Base-by-base conservation (phyloP, 2,113 vertebrate species). In the Arvicanthis niloticus region DNA sequence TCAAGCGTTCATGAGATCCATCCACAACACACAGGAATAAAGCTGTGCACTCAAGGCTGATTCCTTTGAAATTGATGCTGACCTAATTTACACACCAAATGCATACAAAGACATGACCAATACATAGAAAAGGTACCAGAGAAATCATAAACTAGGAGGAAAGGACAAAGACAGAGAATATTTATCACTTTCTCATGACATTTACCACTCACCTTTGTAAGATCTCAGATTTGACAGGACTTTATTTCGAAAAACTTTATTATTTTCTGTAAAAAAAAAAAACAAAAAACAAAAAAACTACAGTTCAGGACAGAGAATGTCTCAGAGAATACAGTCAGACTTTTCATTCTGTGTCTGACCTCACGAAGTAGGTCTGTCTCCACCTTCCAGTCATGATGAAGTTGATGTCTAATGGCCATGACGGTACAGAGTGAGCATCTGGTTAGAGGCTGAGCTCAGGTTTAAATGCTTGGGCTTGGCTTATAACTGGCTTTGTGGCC, bases 201-300 rank as follows among this genome's bases (percentile, higher is more conserved):
- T 26, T 53, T 34, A 51, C 56, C 88, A 95, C 92, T n/a, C 10
- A 96, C 95, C 97, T 88, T 60, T 84, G 29, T 91, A 95, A 73
- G 86, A 72, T 86, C 89, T 95, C 95, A 97, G 76, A 88, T 31
- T 65, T 16, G 58, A 58, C 42, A 96, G 51, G 68, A 95, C 4
- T 95, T 89, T 92, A 77, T 91, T 96, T 62, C 16, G 89, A 88
- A 94, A 97, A 88, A 96, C 68, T 78, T 92, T 94, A 7, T 89
- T 70, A 40, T 97, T 45, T 60, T 56, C 97, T 97, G 92, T 78
- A 92, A 24, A 97, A 53, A 80, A 9, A 72, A 40, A n/a, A 34
- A 58, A 16, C 7, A 97, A 53, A 80, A 9, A 72, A 40, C 24
- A 34, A 58, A 16, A 37, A 53, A 84, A 22, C 40, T n/a, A 88